Percentiles rank a stretch among this genome's conserved stretches.
phyloP scores from a whole-genome alignment of 2,797 vertebrate genomes.

The Sebastes matsubarae region DNA sequence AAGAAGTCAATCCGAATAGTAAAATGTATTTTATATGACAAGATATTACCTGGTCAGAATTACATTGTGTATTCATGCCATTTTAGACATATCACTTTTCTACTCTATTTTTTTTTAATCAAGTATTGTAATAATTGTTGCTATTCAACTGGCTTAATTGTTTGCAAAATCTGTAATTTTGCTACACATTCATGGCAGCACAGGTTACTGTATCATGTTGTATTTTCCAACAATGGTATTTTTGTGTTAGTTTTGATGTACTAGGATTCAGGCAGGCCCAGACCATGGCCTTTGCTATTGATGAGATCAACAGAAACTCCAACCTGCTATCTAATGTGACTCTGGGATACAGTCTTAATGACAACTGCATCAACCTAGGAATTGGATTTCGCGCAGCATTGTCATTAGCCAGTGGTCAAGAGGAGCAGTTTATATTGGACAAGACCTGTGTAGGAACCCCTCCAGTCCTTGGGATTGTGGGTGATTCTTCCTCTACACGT shows the following conservation, averaged over 20 bases:
- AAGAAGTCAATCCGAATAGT: neutral
- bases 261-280: conserved; percentile 62
- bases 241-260: conserved; percentile 62
- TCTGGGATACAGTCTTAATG: conserved; percentile 4
- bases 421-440: conserved; percentile 19
- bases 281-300: conserved; percentile 76
- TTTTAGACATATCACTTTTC: neutral
- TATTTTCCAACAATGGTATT: neutral
- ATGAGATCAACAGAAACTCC: conserved; percentile 66
- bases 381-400: conserved; percentile 73
- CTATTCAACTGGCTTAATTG: neutral
- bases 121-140: neutral
- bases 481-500: conserved; percentile 59
- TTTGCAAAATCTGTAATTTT: neutral
- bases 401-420: conserved; percentile 50
- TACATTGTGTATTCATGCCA: neutral
- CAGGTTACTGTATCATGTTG: conserved; percentile 1
- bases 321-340: neutral
- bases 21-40: neutral
- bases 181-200: conserved; percentile 5
- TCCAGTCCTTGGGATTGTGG: conserved; percentile 59
- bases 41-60: neutral
- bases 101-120: conserved; percentile 43
- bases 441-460: conserved; percentile 39
- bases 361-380: conserved; percentile 68